These are phyloP conservation scores for Taurulus bubalis DNA, from an alignment of 2,113 vertebrate genomes.

Conservation along the genomic window DNA sequence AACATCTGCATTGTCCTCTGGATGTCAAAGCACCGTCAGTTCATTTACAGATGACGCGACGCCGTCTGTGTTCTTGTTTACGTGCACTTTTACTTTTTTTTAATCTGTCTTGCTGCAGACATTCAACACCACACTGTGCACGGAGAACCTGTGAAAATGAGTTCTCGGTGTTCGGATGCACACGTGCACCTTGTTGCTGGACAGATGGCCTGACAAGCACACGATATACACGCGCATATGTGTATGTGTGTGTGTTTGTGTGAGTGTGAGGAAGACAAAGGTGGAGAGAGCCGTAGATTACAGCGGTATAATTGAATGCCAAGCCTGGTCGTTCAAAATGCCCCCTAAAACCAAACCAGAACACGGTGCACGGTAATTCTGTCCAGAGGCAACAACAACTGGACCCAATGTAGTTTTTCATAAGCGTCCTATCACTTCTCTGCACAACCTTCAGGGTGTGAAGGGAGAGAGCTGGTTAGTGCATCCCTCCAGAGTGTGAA, in stretches of 20 bases:
- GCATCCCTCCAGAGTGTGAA: constrained; percentile 38
- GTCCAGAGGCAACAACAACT: constrained; percentile 69
- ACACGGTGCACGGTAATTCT: constrained; percentile 77
- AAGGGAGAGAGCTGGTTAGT: constrained; percentile 33
- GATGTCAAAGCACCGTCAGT: background rate
- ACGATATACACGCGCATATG: constrained; percentile 11
- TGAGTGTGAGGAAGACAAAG: background rate
- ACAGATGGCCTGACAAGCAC: constrained; percentile 40
- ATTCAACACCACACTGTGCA: too few relatives aligned
- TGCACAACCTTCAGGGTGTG: constrained; percentile 55
- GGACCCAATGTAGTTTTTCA: constrained; percentile 74
- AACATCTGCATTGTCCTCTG: background rate
- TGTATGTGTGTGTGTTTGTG: too few relatives aligned
- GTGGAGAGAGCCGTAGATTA: constrained; percentile 52
- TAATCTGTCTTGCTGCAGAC: background rate
- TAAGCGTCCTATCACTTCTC: constrained; percentile 66
- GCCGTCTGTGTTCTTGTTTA: too few relatives aligned
- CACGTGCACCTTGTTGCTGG: background rate
- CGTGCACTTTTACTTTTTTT: background rate
- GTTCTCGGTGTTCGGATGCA: background rate
- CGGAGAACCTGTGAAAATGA: constrained; percentile 51
- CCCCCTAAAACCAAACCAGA: constrained; percentile 69
- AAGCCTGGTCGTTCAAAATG: constrained; percentile 69
- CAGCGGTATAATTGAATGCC: constrained; percentile 72
- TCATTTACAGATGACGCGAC: background rate